Conservation (phyloP, 2,797 vertebrate species). For the Cirrhinus molitorella region DNA sequence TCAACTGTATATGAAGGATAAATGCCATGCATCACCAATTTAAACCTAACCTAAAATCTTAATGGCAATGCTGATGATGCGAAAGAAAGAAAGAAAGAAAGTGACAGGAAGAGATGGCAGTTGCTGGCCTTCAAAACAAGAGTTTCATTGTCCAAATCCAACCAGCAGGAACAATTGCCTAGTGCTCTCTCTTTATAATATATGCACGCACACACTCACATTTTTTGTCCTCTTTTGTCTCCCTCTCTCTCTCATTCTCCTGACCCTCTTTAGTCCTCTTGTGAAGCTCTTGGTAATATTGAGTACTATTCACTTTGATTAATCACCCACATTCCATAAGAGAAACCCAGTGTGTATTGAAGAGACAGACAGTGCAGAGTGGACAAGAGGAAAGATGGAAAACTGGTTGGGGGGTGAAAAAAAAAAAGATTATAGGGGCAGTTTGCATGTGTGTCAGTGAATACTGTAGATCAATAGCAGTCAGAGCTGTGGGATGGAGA, state of each 20-base stretch:
- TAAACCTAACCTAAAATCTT: not conserved
- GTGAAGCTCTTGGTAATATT: constrained; percentile 21
- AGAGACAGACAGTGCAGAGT: constrained; percentile 31
- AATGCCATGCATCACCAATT: not conserved
- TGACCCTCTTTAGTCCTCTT: constrained; percentile 31
- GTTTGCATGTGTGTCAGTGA: constrained; percentile 53
- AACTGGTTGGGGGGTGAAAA: constrained; percentile 24
- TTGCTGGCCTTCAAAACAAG: constrained; percentile 73
- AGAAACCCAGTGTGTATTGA: constrained; percentile 5
- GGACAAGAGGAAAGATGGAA: constrained; percentile 20
- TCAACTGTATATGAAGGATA: too few relatives aligned
- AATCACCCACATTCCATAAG: constrained; percentile 52
- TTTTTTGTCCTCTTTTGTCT: constrained; percentile 45
- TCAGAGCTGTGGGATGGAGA: constrained; percentile 48
- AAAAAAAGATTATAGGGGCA: constrained; percentile 8
- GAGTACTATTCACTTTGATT: constrained; percentile 55
- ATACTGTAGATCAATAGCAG: constrained; percentile 65
- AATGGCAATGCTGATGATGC: not conserved
- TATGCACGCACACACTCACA: constrained; percentile 39
- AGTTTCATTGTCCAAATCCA: constrained; percentile 67
- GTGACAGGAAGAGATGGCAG: constrained; percentile 77
- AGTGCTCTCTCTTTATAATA: constrained; percentile 58
- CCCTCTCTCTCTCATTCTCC: constrained; percentile 60
- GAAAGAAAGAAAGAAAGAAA: constrained; percentile 19
- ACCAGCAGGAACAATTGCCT: constrained; percentile 74